phyloP scores from a whole-genome alignment of 2,888 invertebrate species.

The Drosophila bunnanda region DNA sequence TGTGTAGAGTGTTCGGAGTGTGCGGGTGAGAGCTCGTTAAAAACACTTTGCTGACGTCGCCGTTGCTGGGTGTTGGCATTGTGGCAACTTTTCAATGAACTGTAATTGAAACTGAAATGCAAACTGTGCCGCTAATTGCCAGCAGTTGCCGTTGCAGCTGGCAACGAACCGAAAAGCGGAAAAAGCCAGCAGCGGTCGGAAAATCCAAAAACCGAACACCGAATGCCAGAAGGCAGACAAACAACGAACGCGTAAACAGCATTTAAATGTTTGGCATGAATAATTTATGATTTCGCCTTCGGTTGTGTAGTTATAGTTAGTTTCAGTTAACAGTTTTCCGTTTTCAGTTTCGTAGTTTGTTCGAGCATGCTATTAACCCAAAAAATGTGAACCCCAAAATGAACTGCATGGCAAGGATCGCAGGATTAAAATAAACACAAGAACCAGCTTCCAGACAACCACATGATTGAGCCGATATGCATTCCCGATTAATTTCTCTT shows the following conservation, averaged over 20 bases:
- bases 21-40: slow-evolving; percentile 66
- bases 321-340: slow-evolving; percentile 12
- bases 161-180: slow-evolving; percentile 15
- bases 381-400: slow-evolving; percentile 1
- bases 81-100: slow-evolving; percentile 75
- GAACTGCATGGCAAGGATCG: slow-evolving; percentile 46
- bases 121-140: slow-evolving; percentile 76
- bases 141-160: slow-evolving; percentile 48
- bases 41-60: slow-evolving; percentile 73
- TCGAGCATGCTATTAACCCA: slow-evolving; percentile 47
- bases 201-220: slow-evolving; percentile 27
- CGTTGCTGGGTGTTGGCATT: slow-evolving; percentile 61
- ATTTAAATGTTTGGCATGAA: slow-evolving; percentile 74
- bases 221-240: slow-evolving; percentile 37
- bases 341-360: slow-evolving; percentile 41
- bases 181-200: slow-evolving; percentile 2
- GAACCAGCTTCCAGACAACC: slow-evolving; percentile 41
- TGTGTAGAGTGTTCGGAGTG: slow-evolving; percentile 8
- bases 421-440: slow-evolving; percentile 29
- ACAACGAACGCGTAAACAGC: slow-evolving; percentile 48
- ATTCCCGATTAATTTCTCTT: slow-evolving; percentile 73
- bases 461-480: slow-evolving; percentile 49
- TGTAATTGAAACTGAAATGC: slow-evolving; percentile 78
- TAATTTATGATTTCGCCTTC: slow-evolving; percentile 67
- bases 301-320: slow-evolving; percentile 35